Evolutionary conservation across 2,113 vertebrate genomes (phyloP).

Genomic region (Regulus satrapa): DNA sequence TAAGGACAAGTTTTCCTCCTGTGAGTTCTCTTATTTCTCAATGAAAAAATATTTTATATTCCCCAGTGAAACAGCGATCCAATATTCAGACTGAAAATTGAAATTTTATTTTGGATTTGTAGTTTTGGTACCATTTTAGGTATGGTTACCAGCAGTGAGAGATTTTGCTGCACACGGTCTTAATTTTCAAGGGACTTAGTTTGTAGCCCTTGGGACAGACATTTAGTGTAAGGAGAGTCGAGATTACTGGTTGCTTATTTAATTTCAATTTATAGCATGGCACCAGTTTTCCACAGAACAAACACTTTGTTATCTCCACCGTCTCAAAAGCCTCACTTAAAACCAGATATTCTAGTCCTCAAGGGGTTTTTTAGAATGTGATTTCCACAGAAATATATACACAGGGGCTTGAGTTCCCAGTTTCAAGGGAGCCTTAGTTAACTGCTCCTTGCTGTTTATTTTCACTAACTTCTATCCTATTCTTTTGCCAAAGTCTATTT

Average conservation of each 20-base stretch:
- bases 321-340: neutral
- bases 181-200: neutral
- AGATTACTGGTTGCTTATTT: neutral
- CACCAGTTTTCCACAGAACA: conserved; percentile 4
- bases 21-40: neutral
- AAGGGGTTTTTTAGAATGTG: neutral
- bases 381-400: neutral
- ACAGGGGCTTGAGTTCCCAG: neutral
- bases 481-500: neutral
- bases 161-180: neutral
- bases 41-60: neutral
- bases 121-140: neutral
- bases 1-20: neutral
- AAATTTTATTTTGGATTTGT: neutral
- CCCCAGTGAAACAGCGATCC: neutral
- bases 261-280: neutral
- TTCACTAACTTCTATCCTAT: neutral
- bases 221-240: neutral
- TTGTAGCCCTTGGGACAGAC: neutral
- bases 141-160: neutral
- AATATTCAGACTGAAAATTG: neutral
- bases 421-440: neutral
- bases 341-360: neutral
- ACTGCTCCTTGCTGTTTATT: neutral
- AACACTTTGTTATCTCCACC: neutral